Base-by-base conservation (phyloP, 2,797 vertebrate genomes). In the Lithobates pipiens region DNA sequence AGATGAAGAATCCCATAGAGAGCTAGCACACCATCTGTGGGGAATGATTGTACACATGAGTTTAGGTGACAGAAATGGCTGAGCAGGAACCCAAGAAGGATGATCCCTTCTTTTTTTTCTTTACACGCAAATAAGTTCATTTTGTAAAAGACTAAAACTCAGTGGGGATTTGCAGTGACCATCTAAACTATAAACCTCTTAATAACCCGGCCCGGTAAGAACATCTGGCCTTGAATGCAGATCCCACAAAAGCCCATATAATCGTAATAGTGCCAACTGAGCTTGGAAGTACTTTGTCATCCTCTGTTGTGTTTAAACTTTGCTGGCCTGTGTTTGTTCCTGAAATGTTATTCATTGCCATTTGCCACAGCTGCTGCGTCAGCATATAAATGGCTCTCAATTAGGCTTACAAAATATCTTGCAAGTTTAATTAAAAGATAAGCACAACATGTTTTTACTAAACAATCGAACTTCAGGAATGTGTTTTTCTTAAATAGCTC, bases 71-170 rank as follows among this genome's bases (percentile, higher is more conserved):
- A 92, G 93, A 92, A 94, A 77, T 74, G 73, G 86, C 84, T 73
- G 85, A 84, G 90, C 88, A 87, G 88, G 67, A 95, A 91, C 90
- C 91, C 88, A 92, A 92, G 95, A 95, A 96, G 92, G 89, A 93
- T 92, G 89, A 88, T 91, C 92, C 91, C 92, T 93, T 93, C 29
- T 95, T 94, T 94, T 46, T 46, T 57, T 57, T 39, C 23, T 92
- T 95, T 94, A 94, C 84, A 95, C 95, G 94, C 94, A 96, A 96
- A 96, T 96, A 93, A 94, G 92, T 92, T 93, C 91, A 95, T 94
- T 95, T 93, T 96, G 92, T 94, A 91, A 82, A 88, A 94, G 93
- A 94, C 94, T 95, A 92, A 95, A 95, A 92, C 84, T 89, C 92
- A 90, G 91, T 89, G 61, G 93, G 92, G 93, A 91, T 88, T 91